These are phyloP conservation scores for Drosophila multiciliata DNA, from an alignment of 2,888 invertebrate genomes.

Conservation along the genomic window DNA sequence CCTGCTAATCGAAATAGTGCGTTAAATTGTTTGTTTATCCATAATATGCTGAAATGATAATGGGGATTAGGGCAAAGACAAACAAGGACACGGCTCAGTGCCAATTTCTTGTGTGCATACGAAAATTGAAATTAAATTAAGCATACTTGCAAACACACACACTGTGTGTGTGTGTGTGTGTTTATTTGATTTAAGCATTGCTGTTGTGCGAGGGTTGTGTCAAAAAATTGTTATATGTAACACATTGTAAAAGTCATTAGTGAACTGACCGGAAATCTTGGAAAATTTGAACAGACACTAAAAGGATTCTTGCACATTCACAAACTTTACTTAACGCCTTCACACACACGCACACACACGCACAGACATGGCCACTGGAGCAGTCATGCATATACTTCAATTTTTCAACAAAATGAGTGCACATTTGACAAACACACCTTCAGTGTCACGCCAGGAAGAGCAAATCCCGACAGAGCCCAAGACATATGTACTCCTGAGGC, in stretches of 20 bases:
- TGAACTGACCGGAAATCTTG: constrained; percentile 80
- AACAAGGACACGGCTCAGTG: constrained; percentile 62
- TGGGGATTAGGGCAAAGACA: constrained; percentile 36
- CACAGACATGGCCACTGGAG: constrained; percentile 45
- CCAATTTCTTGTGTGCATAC: constrained; percentile 52
- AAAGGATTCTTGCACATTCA: constrained; percentile 58
- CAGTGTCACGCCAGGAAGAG: constrained; percentile 49
- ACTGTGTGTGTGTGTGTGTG: not conserved
- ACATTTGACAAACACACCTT: constrained; percentile 79
- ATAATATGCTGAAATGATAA: constrained; percentile 28
- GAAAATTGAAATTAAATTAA: constrained; percentile 73
- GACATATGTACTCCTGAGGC: constrained; percentile 59
- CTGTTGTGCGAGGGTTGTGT: constrained; percentile 52
- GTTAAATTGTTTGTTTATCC: constrained; percentile 14
- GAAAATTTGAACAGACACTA: constrained; percentile 68
- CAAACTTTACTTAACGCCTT: constrained; percentile 41
- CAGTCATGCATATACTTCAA: constrained; percentile 79
- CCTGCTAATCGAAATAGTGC: constrained; percentile 6
- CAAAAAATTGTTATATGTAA: constrained; percentile 61
- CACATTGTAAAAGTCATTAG: constrained; percentile 78
- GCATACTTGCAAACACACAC: constrained; percentile 32
- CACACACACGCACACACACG: constrained; percentile 11
- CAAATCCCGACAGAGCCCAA: constrained; percentile 57
- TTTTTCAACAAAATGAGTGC: constrained; percentile 79
- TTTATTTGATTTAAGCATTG: constrained; percentile 2